phyloP scores from a whole-genome alignment of 2,888 invertebrate genomes.

The Macrosoma leucophasiata region DNA sequence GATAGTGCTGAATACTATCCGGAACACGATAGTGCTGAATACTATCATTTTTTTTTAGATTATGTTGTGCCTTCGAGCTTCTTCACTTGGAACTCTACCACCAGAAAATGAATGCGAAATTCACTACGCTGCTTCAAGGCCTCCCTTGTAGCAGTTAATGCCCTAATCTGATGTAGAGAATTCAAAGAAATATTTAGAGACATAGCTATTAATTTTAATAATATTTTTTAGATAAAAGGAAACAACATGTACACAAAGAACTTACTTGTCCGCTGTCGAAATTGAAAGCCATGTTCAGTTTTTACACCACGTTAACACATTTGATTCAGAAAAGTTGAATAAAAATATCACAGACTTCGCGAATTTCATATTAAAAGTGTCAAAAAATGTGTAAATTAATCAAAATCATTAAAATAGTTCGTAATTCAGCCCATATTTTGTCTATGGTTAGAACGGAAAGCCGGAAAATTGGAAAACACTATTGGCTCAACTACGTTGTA shows the following conservation, averaged over 20 bases:
- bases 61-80: too few relatives aligned
- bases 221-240: too few relatives aligned
- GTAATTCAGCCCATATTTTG: conserved; percentile 24
- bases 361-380: conserved; percentile 30
- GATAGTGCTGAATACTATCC: too few relatives aligned
- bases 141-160: too few relatives aligned
- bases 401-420: conserved; percentile 30
- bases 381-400: conserved; percentile 32
- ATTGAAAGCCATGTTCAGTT: conserved; percentile 52
- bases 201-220: too few relatives aligned
- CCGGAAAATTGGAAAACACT: conserved; percentile 45
- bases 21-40: too few relatives aligned
- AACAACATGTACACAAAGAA: conserved; percentile 12
- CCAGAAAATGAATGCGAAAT: too few relatives aligned
- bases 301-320: conserved; percentile 24
- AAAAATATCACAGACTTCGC: conserved; percentile 40
- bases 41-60: too few relatives aligned
- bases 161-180: too few relatives aligned
- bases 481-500: conserved; percentile 63
- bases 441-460: conserved; percentile 30
- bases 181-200: too few relatives aligned
- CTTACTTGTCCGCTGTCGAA: conserved; percentile 68
- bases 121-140: too few relatives aligned
- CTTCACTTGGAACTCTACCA: too few relatives aligned
- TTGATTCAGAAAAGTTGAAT: conserved; percentile 25